A percentile compares a stretch with the other conserved stretches of the same genome.
These are phyloP conservation scores for Drosophila bocqueti DNA, from an alignment of 1,140 invertebrate genomes.

Conservation along the genomic window DNA sequence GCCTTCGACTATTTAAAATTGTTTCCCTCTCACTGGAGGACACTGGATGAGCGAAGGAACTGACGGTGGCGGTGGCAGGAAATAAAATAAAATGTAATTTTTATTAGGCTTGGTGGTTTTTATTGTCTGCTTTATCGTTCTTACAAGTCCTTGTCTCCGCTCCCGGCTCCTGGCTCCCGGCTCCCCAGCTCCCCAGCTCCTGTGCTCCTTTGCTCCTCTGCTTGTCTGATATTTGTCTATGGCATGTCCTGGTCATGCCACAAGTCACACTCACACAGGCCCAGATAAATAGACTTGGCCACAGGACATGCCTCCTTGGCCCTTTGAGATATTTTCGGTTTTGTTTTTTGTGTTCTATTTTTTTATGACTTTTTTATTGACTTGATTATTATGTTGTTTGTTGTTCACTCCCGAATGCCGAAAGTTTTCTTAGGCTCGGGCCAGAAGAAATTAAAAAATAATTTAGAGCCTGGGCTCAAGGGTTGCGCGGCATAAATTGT, in stretches of 20 bases:
- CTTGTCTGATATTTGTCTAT: slow-evolving; percentile 82
- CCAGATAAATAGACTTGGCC: slow-evolving; percentile 61
- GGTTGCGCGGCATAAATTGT: slow-evolving; percentile 73
- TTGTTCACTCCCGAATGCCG: slow-evolving; percentile 61
- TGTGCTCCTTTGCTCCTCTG: slow-evolving; percentile 22
- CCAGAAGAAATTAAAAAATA: slow-evolving; percentile 77
- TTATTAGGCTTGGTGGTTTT: slow-evolving; percentile 83
- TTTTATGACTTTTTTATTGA: slow-evolving; percentile 84
- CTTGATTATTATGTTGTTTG: slow-evolving; percentile 82
- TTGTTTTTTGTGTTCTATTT: slow-evolving; percentile 51
- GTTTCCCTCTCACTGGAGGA: slow-evolving; percentile 36
- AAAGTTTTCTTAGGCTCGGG: slow-evolving; percentile 65
- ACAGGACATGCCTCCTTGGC: slow-evolving; percentile 56
- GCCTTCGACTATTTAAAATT: slow-evolving; percentile 78
- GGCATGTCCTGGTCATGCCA: slow-evolving; percentile 67
- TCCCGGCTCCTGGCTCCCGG: neutral
- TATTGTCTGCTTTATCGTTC: slow-evolving; percentile 82
- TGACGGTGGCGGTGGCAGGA: slow-evolving; percentile 34
- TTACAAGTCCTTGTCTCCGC: slow-evolving; percentile 65
- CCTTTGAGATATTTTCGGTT: slow-evolving; percentile 64
- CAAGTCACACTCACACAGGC: slow-evolving; percentile 39
- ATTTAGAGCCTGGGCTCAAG: slow-evolving; percentile 68
- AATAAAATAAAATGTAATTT: slow-evolving; percentile 84
- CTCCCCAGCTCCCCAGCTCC: too few relatives aligned
- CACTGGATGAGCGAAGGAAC: slow-evolving; percentile 19